Conservation (phyloP, 2,888 invertebrate genomes). For the Mythimna pallens region DNA sequence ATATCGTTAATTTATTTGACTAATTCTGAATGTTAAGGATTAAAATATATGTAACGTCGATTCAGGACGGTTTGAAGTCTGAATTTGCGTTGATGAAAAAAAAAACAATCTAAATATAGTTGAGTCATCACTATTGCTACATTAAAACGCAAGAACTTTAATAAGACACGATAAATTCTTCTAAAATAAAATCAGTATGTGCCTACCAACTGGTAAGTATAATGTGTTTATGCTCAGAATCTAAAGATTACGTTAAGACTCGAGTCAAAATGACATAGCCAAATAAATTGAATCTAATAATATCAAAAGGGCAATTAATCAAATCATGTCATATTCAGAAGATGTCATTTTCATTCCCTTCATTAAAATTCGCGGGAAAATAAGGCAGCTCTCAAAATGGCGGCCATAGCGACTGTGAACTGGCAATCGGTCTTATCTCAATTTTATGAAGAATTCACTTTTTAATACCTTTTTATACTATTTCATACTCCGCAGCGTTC, state of each 20-base stretch:
- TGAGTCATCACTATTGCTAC: not conserved
- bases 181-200: no score
- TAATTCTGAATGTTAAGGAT: not conserved
- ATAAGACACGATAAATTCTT: no score
- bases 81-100: not conserved
- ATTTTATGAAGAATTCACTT: no score
- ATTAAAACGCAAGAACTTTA: not conserved
- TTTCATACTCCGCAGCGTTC: no score
- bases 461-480: no score
- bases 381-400: slow-evolving; percentile 24
- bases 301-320: slow-evolving; percentile 36
- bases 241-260: not conserved
- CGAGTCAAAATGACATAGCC: slow-evolving; percentile 1
- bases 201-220: not conserved
- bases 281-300: slow-evolving; percentile 5
- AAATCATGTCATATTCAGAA: slow-evolving; percentile 23
- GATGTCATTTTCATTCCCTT: slow-evolving; percentile 31
- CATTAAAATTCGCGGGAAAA: slow-evolving; percentile 41
- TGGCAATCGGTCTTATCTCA: no score
- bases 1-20: not conserved
- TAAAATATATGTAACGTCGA: no score
- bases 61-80: no score
- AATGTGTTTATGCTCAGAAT: not conserved
- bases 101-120: not conserved
- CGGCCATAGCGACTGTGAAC: not conserved